A percentile compares a stretch with the other conserved stretches of the same genome.
Evolutionary conservation across 2,888 invertebrate species (phyloP).

Genomic region (Sarcophaga rosellei): DNA sequence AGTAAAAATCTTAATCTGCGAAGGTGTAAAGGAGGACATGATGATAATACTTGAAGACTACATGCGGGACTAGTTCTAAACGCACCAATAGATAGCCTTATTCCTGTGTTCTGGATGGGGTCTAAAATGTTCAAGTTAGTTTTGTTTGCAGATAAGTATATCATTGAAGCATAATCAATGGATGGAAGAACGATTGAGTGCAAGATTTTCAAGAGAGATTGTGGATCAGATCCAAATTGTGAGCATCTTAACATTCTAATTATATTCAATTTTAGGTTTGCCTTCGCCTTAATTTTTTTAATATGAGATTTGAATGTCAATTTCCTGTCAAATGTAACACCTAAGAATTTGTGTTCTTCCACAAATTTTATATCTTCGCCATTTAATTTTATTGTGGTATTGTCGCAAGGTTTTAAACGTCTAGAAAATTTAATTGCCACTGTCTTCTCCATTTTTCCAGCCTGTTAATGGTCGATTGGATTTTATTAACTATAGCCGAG

Average conservation of each 20-base stretch:
- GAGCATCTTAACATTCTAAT: slow-evolving; percentile 1
- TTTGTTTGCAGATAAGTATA: too few relatives aligned
- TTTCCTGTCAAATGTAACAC: slow-evolving; percentile 5
- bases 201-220: too few relatives aligned
- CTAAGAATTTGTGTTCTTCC: slow-evolving; percentile 2
- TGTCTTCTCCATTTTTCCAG: too few relatives aligned
- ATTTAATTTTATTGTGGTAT: too few relatives aligned
- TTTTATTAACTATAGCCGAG: too few relatives aligned
- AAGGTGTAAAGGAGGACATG: slow-evolving; percentile 10
- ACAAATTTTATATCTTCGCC: too few relatives aligned
- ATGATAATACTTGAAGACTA: slow-evolving; percentile 1
- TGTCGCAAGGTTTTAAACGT: too few relatives aligned
- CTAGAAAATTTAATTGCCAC: too few relatives aligned
- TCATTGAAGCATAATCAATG: too few relatives aligned
- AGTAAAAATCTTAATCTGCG: slow-evolving; percentile 5
- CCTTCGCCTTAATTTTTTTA: background rate
- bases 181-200: too few relatives aligned
- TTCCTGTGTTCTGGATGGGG: background rate
- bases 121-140: background rate
- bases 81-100: background rate
- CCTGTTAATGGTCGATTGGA: too few relatives aligned
- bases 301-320: slow-evolving; percentile 1
- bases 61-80: slow-evolving; percentile 13
- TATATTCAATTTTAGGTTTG: background rate
- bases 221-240: too few relatives aligned